Evolutionary conservation across 2,113 vertebrate species (phyloP).

Genomic region (Promerops cafer): DNA sequence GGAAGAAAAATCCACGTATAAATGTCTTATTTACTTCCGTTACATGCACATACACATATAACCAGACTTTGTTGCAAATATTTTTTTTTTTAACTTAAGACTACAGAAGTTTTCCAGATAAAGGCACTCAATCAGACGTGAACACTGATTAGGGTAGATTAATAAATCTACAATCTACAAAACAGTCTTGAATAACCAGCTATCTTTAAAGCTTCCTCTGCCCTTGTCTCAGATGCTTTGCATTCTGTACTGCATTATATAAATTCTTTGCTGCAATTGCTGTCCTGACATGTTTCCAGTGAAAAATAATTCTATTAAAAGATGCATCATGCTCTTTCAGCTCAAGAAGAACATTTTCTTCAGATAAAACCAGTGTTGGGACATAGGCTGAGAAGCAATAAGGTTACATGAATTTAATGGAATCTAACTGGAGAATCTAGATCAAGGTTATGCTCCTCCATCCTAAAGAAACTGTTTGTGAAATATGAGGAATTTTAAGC

Average conservation of each 20-base stretch:
- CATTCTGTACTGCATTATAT: neutral
- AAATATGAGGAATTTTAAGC: conserved; percentile 26
- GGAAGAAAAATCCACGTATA: neutral
- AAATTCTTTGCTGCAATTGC: neutral
- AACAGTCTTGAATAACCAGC: neutral
- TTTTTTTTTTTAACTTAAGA: neutral
- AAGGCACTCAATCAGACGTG: neutral
- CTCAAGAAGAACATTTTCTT: neutral
- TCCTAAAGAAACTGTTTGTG: neutral
- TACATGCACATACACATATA: neutral
- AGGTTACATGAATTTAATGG: neutral
- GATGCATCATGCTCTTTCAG: neutral
- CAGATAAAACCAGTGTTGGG: neutral
- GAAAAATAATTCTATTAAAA: conserved; percentile 24
- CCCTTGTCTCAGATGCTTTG: neutral
- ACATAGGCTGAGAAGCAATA: neutral
- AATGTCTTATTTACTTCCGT: neutral
- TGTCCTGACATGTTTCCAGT: neutral
- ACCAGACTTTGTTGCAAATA: neutral
- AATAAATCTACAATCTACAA: neutral
- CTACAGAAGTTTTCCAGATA: neutral
- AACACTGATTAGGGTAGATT: neutral
- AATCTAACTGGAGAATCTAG: neutral
- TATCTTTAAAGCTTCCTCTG: neutral
- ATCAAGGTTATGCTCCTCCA: neutral